Conservation (phyloP, 2,888 invertebrate species). For the Drosophila emarginata region DNA sequence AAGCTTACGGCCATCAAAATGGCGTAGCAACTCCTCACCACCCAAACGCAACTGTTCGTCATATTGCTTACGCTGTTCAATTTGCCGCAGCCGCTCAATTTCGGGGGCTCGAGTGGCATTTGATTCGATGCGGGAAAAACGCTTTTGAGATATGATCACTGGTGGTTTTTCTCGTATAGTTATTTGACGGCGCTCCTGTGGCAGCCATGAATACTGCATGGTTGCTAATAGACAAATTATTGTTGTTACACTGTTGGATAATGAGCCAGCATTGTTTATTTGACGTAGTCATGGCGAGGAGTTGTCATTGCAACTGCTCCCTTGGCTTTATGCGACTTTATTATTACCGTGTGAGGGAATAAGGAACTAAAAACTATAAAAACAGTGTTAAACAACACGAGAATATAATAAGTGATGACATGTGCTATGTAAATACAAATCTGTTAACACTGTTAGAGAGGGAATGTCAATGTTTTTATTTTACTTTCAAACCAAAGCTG, state of each 20-base stretch:
- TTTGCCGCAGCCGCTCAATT: slow-evolving; percentile 36
- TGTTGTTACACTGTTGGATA: background rate
- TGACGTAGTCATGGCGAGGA: background rate
- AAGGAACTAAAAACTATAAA: too few relatives aligned
- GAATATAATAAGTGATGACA: background rate
- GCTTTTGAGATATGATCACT: slow-evolving; percentile 65
- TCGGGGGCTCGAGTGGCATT: slow-evolving; percentile 47
- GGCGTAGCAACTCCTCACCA: slow-evolving; percentile 53
- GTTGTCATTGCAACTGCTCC: background rate
- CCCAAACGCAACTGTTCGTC: slow-evolving; percentile 52
- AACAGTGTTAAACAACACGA: background rate
- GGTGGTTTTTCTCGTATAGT: slow-evolving; percentile 60
- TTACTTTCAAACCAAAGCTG: background rate
- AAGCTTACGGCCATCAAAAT: slow-evolving; percentile 53
- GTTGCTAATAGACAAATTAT: slow-evolving; percentile 4
- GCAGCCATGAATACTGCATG: slow-evolving; percentile 67
- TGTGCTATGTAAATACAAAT: background rate
- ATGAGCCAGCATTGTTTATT: background rate
- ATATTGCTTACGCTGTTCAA: slow-evolving; percentile 41
- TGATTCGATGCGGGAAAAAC: slow-evolving; percentile 48
- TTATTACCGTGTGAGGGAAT: too few relatives aligned
- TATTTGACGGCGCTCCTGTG: slow-evolving; percentile 58
- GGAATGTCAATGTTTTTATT: background rate
- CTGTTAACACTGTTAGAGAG: background rate
- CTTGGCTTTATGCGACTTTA: background rate